A percentile compares a stretch with the other conserved stretches of the same genome.
phyloP scores from a whole-genome alignment of 2,113 vertebrate genomes.

The Piprites chloris region DNA sequence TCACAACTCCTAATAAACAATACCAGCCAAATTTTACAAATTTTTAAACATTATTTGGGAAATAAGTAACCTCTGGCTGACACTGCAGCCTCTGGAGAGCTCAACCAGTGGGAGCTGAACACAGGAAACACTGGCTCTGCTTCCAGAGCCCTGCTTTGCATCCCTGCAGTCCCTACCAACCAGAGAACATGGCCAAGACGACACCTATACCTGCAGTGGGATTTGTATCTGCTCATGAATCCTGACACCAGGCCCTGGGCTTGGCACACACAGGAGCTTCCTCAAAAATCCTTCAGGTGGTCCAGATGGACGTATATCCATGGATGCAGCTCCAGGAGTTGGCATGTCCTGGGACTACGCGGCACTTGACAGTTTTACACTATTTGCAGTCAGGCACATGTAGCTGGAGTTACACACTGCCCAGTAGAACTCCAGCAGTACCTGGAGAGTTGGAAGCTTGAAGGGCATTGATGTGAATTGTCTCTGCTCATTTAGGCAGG shows the following conservation, averaged over 20 bases:
- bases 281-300: neutral
- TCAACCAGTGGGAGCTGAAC: too few relatives aligned
- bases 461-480: accelerated
- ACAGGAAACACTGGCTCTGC: accelerated
- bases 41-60: neutral
- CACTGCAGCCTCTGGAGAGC: neutral
- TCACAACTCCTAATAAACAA: neutral
- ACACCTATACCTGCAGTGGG: accelerated
- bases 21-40: neutral
- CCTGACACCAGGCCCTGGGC: neutral
- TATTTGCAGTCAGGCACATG: neutral
- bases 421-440: neutral
- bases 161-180: accelerated
- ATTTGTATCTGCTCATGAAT: neutral
- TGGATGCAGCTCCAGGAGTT: neutral
- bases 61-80: neutral
- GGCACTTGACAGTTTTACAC: accelerated
- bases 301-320: neutral
- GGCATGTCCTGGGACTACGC: neutral
- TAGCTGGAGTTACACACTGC: neutral
- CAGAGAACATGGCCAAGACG: accelerated
- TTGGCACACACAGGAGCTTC: neutral
- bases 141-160: neutral
- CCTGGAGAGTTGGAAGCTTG: neutral
- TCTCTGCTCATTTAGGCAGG: neutral